These are phyloP conservation scores for Carapus acus DNA, from an alignment of 2,797 vertebrate genomes.

Conservation along the genomic window DNA sequence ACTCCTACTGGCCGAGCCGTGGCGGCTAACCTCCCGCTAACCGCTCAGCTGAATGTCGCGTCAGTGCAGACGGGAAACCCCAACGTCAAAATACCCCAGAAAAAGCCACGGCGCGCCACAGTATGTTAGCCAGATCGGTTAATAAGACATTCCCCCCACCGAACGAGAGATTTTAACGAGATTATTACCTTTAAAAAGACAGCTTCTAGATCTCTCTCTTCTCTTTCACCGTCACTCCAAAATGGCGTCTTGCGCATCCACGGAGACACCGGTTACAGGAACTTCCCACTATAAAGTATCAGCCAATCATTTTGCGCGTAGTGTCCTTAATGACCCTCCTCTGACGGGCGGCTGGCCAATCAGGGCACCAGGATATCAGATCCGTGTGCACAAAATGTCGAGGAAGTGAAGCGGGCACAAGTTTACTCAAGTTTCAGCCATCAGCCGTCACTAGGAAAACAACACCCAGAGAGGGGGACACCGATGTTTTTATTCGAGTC, in stretches of 20 bases:
- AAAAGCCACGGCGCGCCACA: background rate
- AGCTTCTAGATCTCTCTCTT: conserved; percentile 69
- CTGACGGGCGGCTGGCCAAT: conserved; percentile 12
- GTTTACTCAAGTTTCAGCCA: conserved; percentile 51
- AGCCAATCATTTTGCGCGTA: conserved; percentile 51
- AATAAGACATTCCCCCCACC: rapidly evolving
- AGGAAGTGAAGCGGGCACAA: conserved; percentile 56
- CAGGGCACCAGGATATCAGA: background rate
- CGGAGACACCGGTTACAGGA: conserved; percentile 63
- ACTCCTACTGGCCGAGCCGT: conserved; percentile 10
- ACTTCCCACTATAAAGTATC: conserved; percentile 53
- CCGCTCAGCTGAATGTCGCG: conserved; percentile 63
- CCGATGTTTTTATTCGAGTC: background rate
- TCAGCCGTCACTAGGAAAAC: background rate
- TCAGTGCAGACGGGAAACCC: conserved; percentile 49
- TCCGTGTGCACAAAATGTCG: conserved; percentile 62
- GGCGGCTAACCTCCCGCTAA: background rate
- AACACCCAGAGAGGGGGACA: background rate
- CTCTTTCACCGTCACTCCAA: conserved; percentile 74
- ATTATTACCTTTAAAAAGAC: conserved; percentile 65
- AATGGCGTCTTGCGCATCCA: conserved; percentile 79
- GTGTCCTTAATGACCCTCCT: conserved; percentile 34
- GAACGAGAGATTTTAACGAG: background rate
- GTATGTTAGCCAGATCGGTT: rapidly evolving
- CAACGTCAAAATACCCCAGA: conserved; percentile 39